Evolutionary conservation across 2,888 invertebrate species (phyloP).

Genomic region (Drosophila nr. perissopoda): DNA sequence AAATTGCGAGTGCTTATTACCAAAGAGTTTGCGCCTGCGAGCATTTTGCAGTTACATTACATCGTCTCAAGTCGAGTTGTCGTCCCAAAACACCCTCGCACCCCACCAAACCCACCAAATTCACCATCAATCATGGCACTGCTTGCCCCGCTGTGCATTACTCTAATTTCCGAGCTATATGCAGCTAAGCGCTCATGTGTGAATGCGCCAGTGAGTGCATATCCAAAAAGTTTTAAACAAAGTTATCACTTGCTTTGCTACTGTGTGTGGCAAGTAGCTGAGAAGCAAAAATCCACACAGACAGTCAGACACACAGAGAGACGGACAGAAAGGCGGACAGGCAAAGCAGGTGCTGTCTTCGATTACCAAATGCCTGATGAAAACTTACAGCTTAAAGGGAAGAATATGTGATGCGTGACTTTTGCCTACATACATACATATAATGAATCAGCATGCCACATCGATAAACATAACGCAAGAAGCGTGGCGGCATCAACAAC

Average conservation of each 20-base stretch:
- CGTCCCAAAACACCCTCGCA: background rate
- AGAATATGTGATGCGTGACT: slow-evolving; percentile 11
- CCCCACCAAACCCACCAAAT: background rate
- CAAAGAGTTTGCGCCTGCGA: slow-evolving; percentile 56
- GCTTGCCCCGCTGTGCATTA: slow-evolving; percentile 39
- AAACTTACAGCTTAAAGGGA: slow-evolving; percentile 42
- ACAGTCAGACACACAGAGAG: background rate
- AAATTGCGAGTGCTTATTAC: slow-evolving; percentile 75
- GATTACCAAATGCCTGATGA: slow-evolving; percentile 73
- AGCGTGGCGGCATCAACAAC: slow-evolving; percentile 52
- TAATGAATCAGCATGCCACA: slow-evolving; percentile 16
- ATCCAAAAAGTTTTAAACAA: slow-evolving; percentile 65
- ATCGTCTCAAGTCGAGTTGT: slow-evolving; percentile 37
- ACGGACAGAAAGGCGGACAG: background rate
- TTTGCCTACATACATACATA: background rate
- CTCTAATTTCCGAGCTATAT: slow-evolving; percentile 56
- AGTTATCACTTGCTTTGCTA: slow-evolving; percentile 49
- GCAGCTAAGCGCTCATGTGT: slow-evolving; percentile 70
- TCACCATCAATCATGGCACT: background rate
- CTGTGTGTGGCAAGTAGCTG: slow-evolving; percentile 15
- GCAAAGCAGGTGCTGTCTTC: slow-evolving; percentile 35
- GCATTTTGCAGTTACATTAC: slow-evolving; percentile 74
- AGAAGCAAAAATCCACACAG: background rate
- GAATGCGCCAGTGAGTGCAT: slow-evolving; percentile 71
- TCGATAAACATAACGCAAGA: slow-evolving; percentile 27